Percentiles rank a stretch among this genome's conserved stretches.
Evolutionary conservation across 2,113 vertebrate species (phyloP).

Genomic region (Furnarius figulus): DNA sequence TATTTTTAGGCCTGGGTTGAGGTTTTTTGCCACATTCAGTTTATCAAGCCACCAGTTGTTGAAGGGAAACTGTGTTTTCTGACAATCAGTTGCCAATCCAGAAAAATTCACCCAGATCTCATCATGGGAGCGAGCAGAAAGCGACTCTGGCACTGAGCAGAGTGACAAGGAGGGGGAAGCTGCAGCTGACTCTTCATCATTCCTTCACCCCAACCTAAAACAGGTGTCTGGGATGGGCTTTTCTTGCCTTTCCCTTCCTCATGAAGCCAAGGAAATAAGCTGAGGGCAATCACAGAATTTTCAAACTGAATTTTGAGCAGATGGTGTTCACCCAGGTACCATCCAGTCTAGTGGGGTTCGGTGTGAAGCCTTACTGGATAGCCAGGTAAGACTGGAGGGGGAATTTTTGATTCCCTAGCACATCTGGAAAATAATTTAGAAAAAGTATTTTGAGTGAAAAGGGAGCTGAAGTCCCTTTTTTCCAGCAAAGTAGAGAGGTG

Average conservation of each 20-base stretch:
- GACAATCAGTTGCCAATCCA: neutral
- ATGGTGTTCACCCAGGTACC: neutral
- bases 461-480: neutral
- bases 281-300: neutral
- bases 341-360: neutral
- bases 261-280: neutral
- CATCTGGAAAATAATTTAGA: neutral
- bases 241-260: neutral
- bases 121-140: neutral
- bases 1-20: neutral
- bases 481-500: neutral
- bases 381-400: neutral
- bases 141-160: rapidly evolving
- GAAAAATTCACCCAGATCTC: neutral
- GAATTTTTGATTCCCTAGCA: neutral
- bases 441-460: neutral
- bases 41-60: neutral
- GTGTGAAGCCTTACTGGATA: neutral
- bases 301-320: neutral
- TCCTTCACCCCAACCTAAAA: neutral
- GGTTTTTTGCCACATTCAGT: neutral
- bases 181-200: neutral
- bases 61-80: neutral
- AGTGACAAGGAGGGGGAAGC: neutral
- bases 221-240: neutral